Base-by-base conservation (phyloP, 2,113 vertebrate species). In the Pica pica region DNA sequence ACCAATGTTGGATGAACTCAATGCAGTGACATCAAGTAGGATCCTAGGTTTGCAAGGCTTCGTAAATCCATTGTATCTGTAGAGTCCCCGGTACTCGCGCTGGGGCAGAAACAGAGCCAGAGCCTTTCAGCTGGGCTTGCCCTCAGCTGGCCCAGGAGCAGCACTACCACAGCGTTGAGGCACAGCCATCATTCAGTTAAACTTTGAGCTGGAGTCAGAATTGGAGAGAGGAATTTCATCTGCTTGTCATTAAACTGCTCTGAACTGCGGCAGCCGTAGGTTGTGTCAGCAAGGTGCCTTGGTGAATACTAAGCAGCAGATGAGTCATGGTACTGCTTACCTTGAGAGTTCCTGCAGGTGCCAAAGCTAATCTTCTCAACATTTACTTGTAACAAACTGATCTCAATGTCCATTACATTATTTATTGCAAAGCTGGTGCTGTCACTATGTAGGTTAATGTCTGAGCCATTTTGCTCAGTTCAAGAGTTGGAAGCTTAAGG, bases 81-180 rank as follows among this genome's bases (percentile, higher is more conserved):
- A 6, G 35, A 44, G 41, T 67, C 56, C 67, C 24, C 0, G 0
- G 6, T 16, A 17, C 23, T 2, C 0, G 0, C 1, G 18, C 44
- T 35, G 76, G 78, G 73, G 35, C 63, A 69, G 80, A 55, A 83
- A 17, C 1, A 33, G 49, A 90, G 31, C 19, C n/a, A 26, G 55
- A 41, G 30, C 44, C 50, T 63, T 84, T 24, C 14, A 21, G 33
- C 44, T 64, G 77, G 27, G 78, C 70, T 42, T 26, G 63, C 33
- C 35, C 14, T 35, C 35, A 11, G 17, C 28, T 53, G 13, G 39
- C 76, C 50, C 3, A 44, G 57, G 68, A 41, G 44, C 49, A 41
- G 68, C 47, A 52, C 15, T 33, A 10, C n/a, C 78, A 13, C 14
- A 5, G 6, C 41, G 56, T 28, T 30, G 60, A 14, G 33, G 60